Evolutionary conservation across 2,888 invertebrate genomes (phyloP), one percentile per base, ranked within the genome.

Genomic region (Phorcus lineatus): DNA sequence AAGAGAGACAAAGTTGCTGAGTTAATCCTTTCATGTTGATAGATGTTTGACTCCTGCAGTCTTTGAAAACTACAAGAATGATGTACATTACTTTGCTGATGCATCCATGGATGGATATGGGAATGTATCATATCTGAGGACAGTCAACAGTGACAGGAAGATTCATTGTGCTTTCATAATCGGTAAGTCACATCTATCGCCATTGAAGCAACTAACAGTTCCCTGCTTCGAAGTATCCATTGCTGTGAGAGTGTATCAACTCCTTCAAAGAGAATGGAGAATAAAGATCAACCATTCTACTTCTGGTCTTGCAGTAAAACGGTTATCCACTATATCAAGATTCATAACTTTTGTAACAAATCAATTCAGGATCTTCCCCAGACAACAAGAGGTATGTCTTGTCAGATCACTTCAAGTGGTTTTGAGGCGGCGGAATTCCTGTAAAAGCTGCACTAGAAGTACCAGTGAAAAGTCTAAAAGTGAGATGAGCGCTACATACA

Each of bases 371-470:
- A 57, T 7, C 62, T 55, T 76, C 28, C 54, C 81, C 16, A 80
- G n/a, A 47, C 16, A 77, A 83, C 40, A 84, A 84, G 84, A 78
- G 79, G 19, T 77, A 83, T 55, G 76, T 84, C 11, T 9, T 62
- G 3, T 81, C 84, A 3, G 19, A 53, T 40, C 47, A 80, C 80
- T 2, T 85, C 83, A 2, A 40, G 85, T 24, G 84, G 85, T 22
- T 24, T 80, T 1, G 70, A 19, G n/a, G 80, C 78, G 9, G 54
- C 76, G 0, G 74, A 78, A 19, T n/a, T 84, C 52, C 17, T 66
- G 13, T 16, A n/a, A 13, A 57, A 13, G 17, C 24, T 9, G n/a
- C 28, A 52, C 17, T 13, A 67, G 47, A 16, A 11, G 74, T 11
- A n/a, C n/a, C n/a, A n/a, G n/a, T n/a, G n/a, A n/a, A n/a, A n/a